Percentiles rank a stretch among this genome's conserved stretches.
Evolutionary conservation across 2,113 vertebrate species (phyloP).

Genomic region (Pyrgilauda ruficollis): DNA sequence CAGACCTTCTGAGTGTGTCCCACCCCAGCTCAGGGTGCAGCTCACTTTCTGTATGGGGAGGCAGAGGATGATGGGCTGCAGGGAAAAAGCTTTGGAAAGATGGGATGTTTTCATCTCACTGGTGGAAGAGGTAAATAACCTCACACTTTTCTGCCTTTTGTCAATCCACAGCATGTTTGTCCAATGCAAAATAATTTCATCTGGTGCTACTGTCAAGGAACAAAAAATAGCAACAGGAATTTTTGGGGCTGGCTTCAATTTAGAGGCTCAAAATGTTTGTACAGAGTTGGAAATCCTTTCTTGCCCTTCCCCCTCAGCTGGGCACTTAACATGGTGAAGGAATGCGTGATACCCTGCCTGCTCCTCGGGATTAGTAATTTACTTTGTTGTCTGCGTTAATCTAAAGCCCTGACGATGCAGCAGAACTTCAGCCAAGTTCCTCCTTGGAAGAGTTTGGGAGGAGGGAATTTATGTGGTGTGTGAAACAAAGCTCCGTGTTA

Average conservation of each 20-base stretch:
- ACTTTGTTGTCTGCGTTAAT: background rate
- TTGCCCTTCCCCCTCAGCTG: background rate
- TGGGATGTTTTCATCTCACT: background rate
- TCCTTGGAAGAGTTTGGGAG: background rate
- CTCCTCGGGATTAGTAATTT: background rate
- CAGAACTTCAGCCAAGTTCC: background rate
- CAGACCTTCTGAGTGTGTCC: background rate
- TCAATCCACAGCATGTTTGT: background rate
- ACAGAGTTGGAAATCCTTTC: background rate
- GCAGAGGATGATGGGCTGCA: background rate
- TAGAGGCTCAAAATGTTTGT: background rate
- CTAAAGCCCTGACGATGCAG: background rate
- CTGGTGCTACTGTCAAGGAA: background rate
- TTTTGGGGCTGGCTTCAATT: background rate
- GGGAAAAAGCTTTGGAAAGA: background rate
- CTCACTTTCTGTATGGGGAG: background rate
- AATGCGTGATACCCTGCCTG: background rate
- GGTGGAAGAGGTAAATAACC: background rate
- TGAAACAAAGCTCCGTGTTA: accelerated
- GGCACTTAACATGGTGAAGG: background rate
- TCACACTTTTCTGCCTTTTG: background rate
- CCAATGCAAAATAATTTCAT: background rate
- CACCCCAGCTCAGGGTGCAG: background rate
- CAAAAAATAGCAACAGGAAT: background rate
- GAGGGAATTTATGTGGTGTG: background rate